Evolutionary conservation across 2,113 vertebrate genomes (phyloP).

Genomic region (Eonycteris spelaea): DNA sequence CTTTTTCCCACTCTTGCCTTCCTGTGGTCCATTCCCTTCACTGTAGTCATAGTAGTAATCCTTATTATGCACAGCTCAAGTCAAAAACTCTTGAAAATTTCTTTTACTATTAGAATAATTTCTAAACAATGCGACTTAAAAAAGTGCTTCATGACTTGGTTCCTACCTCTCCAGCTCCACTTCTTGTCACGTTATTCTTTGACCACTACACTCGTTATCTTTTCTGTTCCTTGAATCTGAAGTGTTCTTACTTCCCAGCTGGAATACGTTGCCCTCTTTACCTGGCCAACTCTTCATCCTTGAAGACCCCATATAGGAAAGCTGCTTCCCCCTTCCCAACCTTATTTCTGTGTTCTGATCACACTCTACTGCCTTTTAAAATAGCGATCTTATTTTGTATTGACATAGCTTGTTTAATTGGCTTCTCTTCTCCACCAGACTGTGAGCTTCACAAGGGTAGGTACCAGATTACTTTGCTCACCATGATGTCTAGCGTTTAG

Average conservation of each 20-base stretch:
- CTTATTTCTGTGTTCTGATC: neutral
- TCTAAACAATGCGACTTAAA: neutral
- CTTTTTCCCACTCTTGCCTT: neutral
- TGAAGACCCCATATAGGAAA: neutral
- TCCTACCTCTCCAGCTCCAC: neutral
- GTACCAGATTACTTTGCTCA: neutral
- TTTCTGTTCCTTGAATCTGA: neutral
- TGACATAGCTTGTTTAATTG: neutral
- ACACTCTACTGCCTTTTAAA: neutral
- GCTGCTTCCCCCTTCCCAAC: neutral
- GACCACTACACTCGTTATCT: neutral
- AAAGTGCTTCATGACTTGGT: neutral
- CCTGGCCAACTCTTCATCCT: neutral
- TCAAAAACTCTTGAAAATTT: neutral
- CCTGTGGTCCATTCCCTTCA: neutral
- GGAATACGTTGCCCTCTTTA: neutral
- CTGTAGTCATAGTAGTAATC: neutral
- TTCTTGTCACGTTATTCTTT: neutral
- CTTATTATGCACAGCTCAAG: neutral
- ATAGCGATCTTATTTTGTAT: neutral
- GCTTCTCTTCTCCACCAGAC: neutral
- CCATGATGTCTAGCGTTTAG: neutral
- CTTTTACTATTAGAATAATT: neutral
- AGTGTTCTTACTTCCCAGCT: neutral
- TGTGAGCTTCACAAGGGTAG: neutral